phyloP scores from a whole-genome alignment of 1,140 invertebrate species.

The Mylabris phalerata region DNA sequence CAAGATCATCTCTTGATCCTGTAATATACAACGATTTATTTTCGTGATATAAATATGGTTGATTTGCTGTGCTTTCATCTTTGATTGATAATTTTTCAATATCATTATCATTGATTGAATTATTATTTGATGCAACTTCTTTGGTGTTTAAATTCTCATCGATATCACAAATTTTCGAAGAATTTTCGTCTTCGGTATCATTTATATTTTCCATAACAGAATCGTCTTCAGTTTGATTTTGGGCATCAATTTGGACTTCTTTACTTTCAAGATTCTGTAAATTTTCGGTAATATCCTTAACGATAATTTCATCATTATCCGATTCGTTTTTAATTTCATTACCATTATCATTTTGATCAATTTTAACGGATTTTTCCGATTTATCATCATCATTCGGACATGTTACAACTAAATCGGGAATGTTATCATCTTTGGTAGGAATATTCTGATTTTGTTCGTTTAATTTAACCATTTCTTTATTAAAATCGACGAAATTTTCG shows the following conservation, averaged over 20 bases:
- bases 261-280: background rate
- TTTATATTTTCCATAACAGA: too few species aligned
- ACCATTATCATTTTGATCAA: too few species aligned
- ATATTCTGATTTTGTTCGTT: conserved; percentile 18
- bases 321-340: background rate
- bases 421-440: background rate
- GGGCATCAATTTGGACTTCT: too few species aligned
- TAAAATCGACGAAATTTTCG: conserved; percentile 13
- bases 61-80: background rate
- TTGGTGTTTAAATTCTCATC: background rate
- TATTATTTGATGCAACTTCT: too few species aligned
- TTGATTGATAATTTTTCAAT: background rate
- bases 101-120: background rate
- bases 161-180: background rate
- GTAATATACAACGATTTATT: conserved; percentile 20
- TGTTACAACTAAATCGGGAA: conserved; percentile 7
- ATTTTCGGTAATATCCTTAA: conserved; percentile 8
- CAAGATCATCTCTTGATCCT: conserved; percentile 16
- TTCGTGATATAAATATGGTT: conserved; percentile 1
- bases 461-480: conserved; percentile 12
- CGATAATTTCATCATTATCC: background rate
- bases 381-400: conserved; percentile 8
- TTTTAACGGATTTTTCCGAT: background rate
- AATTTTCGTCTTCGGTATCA: too few species aligned
- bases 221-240: too few species aligned